phyloP scores from a whole-genome alignment of 37 sponge, comb jelly and placozoan genomes.

The Aphrocallistes beatrix region DNA sequence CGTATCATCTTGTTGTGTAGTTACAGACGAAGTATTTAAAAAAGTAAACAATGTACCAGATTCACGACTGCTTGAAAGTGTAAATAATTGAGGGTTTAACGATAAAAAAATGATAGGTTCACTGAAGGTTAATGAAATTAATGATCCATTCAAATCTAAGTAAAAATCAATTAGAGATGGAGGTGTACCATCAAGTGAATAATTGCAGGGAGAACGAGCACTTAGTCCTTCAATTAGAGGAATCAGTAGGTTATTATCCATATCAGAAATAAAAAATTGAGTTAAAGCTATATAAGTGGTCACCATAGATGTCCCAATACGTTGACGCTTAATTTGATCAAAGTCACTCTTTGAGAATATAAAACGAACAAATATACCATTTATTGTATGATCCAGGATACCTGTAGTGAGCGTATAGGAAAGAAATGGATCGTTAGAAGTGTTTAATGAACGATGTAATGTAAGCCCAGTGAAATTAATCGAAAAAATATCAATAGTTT shows the following conservation, averaged over 20 bases:
- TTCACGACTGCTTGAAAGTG: slow-evolving; percentile 23
- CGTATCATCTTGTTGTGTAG: slow-evolving; percentile 29
- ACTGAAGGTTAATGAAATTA: slow-evolving; percentile 43
- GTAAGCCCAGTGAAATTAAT: slow-evolving; percentile 43
- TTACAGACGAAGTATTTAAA: slow-evolving; percentile 27
- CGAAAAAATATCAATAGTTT: slow-evolving; percentile 46
- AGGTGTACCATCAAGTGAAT: slow-evolving; percentile 36
- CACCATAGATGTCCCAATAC: slow-evolving; percentile 31
- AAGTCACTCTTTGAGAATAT: slow-evolving; percentile 39
- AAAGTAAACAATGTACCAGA: slow-evolving; percentile 37
- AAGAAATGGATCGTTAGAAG: not conserved
- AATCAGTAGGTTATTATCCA: slow-evolving; percentile 41
- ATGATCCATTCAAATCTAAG: slow-evolving; percentile 42
- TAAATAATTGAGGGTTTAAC: slow-evolving; percentile 36
- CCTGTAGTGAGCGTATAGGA: slow-evolving; percentile 37
- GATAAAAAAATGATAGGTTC: slow-evolving; percentile 60
- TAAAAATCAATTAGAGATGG: slow-evolving; percentile 40
- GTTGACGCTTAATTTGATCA: slow-evolving; percentile 41
- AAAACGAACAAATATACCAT: slow-evolving; percentile 37
- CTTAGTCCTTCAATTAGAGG: not conserved
- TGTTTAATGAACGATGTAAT: slow-evolving; percentile 21
- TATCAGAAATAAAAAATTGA: slow-evolving; percentile 42
- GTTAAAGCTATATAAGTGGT: slow-evolving; percentile 39
- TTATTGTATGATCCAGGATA: slow-evolving; percentile 41
- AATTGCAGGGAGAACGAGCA: slow-evolving; percentile 21